Evolutionary conservation across 2,113 vertebrate species (phyloP).

Genomic region (Stegostoma tigrinum): DNA sequence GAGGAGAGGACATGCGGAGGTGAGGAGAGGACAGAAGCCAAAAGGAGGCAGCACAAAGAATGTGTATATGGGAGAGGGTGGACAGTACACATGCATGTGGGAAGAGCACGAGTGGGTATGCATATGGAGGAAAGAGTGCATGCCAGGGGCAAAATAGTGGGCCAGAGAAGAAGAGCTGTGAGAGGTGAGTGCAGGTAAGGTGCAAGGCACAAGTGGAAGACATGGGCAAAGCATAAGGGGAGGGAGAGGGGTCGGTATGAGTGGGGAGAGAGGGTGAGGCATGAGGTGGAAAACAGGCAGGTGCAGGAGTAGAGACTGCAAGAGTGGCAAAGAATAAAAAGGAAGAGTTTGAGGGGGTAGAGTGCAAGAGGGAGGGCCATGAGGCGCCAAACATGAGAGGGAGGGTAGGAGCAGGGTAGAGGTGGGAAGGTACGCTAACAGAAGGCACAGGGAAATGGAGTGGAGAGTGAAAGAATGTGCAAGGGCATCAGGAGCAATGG

Average conservation of each 20-base stretch:
- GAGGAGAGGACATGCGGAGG: background rate
- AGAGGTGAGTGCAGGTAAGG: background rate
- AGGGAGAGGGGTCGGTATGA: too few species aligned
- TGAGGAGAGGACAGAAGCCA: too few species aligned
- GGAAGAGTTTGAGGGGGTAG: background rate
- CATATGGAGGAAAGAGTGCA: constrained; percentile 35
- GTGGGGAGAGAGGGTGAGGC: too few species aligned
- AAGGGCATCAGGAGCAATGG: constrained; percentile 9
- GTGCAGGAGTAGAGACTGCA: constrained; percentile 20
- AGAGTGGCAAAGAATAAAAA: constrained; percentile 14
- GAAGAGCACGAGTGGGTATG: background rate
- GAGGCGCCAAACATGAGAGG: background rate
- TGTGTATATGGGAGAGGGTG: background rate
- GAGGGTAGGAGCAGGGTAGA: too few species aligned
- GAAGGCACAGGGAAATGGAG: background rate
- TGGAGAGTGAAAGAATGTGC: background rate
- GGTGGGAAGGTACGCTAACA: too few species aligned
- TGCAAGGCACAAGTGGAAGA: too few species aligned
- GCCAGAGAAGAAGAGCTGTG: background rate
- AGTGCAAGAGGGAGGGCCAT: constrained; percentile 32
- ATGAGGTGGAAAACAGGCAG: too few species aligned
- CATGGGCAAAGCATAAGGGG: too few species aligned
- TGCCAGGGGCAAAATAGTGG: background rate
- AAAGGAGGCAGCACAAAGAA: too few species aligned
- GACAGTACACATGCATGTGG: background rate